A percentile compares a stretch with the other conserved stretches of the same genome.
phyloP scores from a whole-genome alignment of 2,888 invertebrate species.

The Pasiphila rectangulata region DNA sequence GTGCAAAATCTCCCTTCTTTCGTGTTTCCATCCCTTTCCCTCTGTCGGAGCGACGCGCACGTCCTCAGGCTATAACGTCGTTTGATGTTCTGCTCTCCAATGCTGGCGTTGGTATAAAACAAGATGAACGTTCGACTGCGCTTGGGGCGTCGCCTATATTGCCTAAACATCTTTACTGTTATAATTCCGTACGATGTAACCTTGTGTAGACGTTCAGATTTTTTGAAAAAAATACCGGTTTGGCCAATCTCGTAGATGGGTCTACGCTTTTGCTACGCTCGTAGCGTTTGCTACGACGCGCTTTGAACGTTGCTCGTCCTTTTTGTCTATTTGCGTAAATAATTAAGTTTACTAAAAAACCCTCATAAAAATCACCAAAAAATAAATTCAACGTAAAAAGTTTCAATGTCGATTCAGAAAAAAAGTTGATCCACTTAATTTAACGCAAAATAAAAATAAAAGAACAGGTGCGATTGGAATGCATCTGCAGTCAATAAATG shows the following conservation, averaged over 20 bases:
- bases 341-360: no score
- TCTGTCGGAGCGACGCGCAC: constrained; percentile 64
- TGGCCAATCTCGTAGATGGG: constrained; percentile 14
- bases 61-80: constrained; percentile 77
- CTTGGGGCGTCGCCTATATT: constrained; percentile 79
- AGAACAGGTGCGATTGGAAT: no score
- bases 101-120: constrained; percentile 74
- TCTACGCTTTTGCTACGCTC: constrained; percentile 22
- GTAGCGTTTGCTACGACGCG: constrained; percentile 21
- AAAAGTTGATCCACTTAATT: no score
- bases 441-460: no score
- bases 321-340: no score
- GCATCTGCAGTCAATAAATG: no score
- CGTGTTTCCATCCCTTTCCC: constrained; percentile 58
- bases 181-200: constrained; percentile 66
- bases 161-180: constrained; percentile 77
- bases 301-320: not conserved
- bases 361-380: no score
- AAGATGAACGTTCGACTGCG: constrained; percentile 76
- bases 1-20: constrained; percentile 63
- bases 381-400: no score
- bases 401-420: no score
- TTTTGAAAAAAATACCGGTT: not conserved
- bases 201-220: constrained; percentile 52
- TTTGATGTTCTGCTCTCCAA: constrained; percentile 82